Evolutionary conservation across 2,888 invertebrate species (phyloP).

Genomic region (Eupithecia tripunctaria): DNA sequence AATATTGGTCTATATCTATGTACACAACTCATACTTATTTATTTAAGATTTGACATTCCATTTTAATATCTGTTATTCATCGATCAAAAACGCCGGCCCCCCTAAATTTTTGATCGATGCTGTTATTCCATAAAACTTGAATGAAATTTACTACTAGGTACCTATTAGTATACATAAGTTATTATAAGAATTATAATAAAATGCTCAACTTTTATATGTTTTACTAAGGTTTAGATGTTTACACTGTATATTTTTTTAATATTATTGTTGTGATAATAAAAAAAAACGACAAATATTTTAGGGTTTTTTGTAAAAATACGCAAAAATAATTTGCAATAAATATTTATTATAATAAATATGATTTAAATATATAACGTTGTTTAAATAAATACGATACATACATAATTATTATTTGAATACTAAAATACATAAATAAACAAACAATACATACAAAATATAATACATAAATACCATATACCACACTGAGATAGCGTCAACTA

Average conservation of each 20-base stretch:
- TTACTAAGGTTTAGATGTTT: not conserved
- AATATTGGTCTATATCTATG: not conserved
- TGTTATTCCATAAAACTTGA: not conserved
- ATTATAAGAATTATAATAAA: not conserved
- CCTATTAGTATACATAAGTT: not conserved
- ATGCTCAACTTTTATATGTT: constrained; percentile 16
- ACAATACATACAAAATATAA: not conserved
- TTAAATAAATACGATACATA: constrained; percentile 1
- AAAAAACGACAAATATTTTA: not conserved
- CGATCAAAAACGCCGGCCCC: no score
- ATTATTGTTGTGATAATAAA: not conserved
- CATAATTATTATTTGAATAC: not conserved
- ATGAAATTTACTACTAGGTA: not conserved
- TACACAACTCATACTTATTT: not conserved
- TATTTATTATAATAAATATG: constrained; percentile 39
- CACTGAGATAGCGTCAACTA: not conserved
- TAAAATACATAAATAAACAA: not conserved
- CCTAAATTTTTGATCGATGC: no score
- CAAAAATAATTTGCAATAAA: constrained; percentile 39
- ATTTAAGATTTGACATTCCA: not conserved
- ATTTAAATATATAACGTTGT: constrained; percentile 4
- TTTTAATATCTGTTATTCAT: not conserved
- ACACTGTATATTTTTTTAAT: not conserved
- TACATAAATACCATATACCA: not conserved
- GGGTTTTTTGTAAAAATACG: constrained; percentile 22